Evolutionary conservation across 2,888 invertebrate genomes (phyloP).

Genomic region (Idaea biselata): DNA sequence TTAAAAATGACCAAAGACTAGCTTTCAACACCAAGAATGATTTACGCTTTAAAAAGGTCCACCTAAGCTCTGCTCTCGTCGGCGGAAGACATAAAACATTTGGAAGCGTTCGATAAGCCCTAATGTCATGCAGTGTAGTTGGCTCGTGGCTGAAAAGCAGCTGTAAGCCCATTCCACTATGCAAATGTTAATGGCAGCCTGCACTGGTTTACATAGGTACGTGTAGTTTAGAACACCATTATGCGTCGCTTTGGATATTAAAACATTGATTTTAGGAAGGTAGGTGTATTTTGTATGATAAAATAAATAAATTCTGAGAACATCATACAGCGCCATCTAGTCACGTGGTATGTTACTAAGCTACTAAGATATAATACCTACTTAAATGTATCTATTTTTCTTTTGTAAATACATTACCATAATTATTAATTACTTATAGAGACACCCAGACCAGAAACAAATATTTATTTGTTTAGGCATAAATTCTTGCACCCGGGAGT

Average conservation of each 20-base stretch:
- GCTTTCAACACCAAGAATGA: not conserved
- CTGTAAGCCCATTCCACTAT: not conserved
- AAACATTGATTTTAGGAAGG: too few species aligned
- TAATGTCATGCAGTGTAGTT: conserved; percentile 32
- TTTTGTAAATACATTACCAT: too few species aligned
- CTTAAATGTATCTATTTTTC: too few species aligned
- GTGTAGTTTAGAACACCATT: conserved; percentile 28
- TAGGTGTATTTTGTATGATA: too few species aligned
- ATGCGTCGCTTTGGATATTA: not conserved
- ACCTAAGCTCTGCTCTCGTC: not conserved
- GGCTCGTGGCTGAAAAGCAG: not conserved
- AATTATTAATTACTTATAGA: too few species aligned
- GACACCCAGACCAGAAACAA: too few species aligned
- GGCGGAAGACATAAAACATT: conserved; percentile 46
- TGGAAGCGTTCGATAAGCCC: conserved; percentile 43
- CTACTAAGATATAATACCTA: too few species aligned
- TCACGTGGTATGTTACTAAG: too few species aligned
- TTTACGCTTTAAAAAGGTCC: not conserved
- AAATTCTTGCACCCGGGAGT: too few species aligned
- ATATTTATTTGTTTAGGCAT: too few species aligned
- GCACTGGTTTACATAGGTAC: not conserved
- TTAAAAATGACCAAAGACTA: not conserved
- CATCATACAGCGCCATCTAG: too few species aligned
- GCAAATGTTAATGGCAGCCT: not conserved
- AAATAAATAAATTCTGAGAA: too few species aligned